These are phyloP conservation scores for Microtus oregoni DNA, from an alignment of 2,113 vertebrate species.

Conservation along the genomic window DNA sequence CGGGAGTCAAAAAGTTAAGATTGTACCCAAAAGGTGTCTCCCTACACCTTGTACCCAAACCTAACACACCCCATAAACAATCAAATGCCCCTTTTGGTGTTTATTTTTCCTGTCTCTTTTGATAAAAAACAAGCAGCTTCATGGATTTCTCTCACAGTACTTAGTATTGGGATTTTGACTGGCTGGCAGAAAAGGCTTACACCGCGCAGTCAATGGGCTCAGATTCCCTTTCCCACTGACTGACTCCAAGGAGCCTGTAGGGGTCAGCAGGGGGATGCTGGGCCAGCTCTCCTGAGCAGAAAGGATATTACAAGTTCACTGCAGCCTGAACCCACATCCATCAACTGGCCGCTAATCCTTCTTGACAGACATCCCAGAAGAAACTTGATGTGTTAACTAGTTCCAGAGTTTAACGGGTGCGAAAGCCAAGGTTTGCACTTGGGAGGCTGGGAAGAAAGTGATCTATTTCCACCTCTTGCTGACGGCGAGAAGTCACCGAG, in stretches of 20 bases:
- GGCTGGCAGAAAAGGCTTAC: not conserved
- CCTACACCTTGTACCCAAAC: not conserved
- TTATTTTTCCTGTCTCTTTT: not conserved
- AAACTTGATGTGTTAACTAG: conserved; percentile 83
- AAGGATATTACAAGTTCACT: conserved; percentile 85
- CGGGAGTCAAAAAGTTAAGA: not conserved
- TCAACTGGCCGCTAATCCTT: conserved; percentile 86
- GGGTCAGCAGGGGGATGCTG: conserved; percentile 77
- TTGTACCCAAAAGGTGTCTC: not conserved
- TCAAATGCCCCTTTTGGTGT: not conserved
- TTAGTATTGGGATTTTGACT: not conserved
- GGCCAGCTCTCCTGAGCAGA: conserved; percentile 68
- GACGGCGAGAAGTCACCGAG: not conserved
- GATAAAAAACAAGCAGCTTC: not conserved
- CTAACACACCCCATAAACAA: not conserved
- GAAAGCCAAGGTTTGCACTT: conserved; percentile 55
- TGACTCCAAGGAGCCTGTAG: conserved; percentile 54
- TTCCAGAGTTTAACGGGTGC: conserved; percentile 79
- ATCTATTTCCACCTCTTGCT: conserved; percentile 60
- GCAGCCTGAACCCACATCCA: conserved; percentile 85
- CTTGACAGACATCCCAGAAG: conserved; percentile 87
- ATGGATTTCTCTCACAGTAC: not conserved
- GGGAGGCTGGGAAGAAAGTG: conserved; percentile 51
- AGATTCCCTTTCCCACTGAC: not conserved
- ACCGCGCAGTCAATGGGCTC: not conserved